Conservation (phyloP, 2,888 invertebrate genomes). For the Agonopterix arenella region DNA sequence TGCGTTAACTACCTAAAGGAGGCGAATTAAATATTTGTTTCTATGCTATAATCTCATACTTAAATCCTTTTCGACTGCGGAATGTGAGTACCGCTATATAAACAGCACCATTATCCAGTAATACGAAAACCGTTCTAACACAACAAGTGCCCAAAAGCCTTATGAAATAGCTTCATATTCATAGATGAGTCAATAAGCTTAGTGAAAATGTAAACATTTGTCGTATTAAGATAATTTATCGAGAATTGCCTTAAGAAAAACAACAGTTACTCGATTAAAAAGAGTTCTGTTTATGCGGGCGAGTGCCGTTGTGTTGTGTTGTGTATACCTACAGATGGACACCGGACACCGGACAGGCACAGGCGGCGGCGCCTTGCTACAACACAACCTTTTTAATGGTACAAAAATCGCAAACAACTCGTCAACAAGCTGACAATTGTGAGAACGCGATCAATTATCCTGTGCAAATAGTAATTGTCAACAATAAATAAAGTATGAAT, state of each 20-base stretch:
- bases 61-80: conserved; percentile 10
- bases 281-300: conserved; percentile 33
- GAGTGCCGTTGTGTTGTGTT: conserved; percentile 23
- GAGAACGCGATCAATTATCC: conserved; percentile 75
- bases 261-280: conserved; percentile 31
- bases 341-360: conserved; percentile 4
- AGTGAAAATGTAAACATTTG: conserved; percentile 56
- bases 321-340: neutral
- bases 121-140: conserved; percentile 41
- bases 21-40: no score
- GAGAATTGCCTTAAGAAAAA: conserved; percentile 37
- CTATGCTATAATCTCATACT: neutral
- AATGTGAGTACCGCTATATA: conserved; percentile 45
- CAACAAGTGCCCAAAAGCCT: conserved; percentile 35
- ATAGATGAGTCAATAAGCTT: conserved; percentile 47
- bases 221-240: conserved; percentile 60
- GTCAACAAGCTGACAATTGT: conserved; percentile 68
- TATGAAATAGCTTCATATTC: conserved; percentile 32
- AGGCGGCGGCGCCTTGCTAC: conserved; percentile 43
- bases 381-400: conserved; percentile 43
- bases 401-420: conserved; percentile 61
- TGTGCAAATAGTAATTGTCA: conserved; percentile 71
- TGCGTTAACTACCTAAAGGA: no score
- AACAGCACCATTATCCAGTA: conserved; percentile 36
- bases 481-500: conserved; percentile 65